Percentiles rank a stretch among this genome's conserved stretches.
Conservation (phyloP, 2,113 vertebrate species). For the Rhynchomys soricoides region DNA sequence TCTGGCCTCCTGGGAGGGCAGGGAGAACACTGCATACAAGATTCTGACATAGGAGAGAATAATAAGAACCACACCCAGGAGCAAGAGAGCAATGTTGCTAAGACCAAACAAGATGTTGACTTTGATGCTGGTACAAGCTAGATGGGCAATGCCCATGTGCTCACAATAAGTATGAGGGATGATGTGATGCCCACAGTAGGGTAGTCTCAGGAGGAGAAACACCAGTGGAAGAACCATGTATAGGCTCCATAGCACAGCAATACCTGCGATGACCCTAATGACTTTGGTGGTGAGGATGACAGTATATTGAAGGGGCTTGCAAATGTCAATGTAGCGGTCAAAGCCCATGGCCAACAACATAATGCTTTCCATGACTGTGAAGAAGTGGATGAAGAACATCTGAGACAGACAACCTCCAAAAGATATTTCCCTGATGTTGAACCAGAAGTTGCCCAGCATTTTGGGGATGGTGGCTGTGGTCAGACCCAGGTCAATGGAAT, state of each 20-base stretch:
- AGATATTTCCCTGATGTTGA: neutral
- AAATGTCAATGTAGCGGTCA: neutral
- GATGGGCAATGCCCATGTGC: neutral
- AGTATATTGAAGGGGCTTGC: neutral
- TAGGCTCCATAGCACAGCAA: neutral
- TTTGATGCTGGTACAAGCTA: neutral
- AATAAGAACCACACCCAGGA: neutral
- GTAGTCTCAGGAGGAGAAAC: neutral
- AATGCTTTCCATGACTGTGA: neutral
- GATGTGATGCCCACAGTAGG: neutral
- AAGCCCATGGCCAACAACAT: neutral
- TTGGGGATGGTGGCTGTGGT: neutral
- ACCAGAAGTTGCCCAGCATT: neutral
- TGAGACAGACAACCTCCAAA: neutral
- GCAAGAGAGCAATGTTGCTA: neutral
- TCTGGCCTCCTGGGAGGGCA: neutral
- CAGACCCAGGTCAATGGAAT: neutral
- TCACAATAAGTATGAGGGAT: constrained; percentile 11
- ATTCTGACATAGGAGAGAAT: neutral
- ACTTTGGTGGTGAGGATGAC: neutral
- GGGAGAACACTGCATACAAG: neutral
- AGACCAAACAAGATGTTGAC: neutral
- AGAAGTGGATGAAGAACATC: constrained; percentile 15
- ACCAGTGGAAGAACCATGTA: neutral
- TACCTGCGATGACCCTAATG: neutral